A percentile compares a stretch with the other conserved stretches of the same genome.
These are phyloP conservation scores for Botia kubotai DNA, from an alignment of 2,797 vertebrate species.

Conservation along the genomic window DNA sequence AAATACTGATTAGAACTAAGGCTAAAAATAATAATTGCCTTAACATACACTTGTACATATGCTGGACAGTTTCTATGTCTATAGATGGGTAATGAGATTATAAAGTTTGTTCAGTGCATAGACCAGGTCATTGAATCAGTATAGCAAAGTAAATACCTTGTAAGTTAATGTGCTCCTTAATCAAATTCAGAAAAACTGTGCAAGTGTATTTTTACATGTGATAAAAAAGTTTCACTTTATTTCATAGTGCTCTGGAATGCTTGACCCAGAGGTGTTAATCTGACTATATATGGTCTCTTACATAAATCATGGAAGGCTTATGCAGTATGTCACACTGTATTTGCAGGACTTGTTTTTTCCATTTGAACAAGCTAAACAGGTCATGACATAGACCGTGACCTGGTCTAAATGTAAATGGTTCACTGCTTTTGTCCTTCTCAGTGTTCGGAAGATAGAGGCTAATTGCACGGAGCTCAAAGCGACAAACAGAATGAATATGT, in stretches of 20 bases:
- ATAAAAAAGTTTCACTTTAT: too few relatives aligned
- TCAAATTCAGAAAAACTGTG: neutral
- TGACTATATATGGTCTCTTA: neutral
- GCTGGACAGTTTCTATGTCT: neutral
- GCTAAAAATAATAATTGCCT: neutral
- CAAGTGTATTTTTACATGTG: too few relatives aligned
- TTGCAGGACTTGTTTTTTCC: neutral
- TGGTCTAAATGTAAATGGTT: slow-evolving; percentile 7
- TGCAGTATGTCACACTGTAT: neutral
- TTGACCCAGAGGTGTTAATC: too few relatives aligned
- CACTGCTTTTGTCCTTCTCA: neutral
- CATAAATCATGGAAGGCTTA: neutral
- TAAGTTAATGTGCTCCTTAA: neutral
- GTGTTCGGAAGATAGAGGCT: slow-evolving; percentile 15
- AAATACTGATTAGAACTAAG: neutral
- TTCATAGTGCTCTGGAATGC: too few relatives aligned
- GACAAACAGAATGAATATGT: slow-evolving; percentile 52
- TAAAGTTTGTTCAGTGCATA: neutral
- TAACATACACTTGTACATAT: neutral
- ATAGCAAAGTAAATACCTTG: neutral
- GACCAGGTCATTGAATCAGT: neutral
- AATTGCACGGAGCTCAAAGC: slow-evolving; percentile 3
- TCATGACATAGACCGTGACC: slow-evolving; percentile 10
- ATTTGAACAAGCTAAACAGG: slow-evolving; percentile 4
- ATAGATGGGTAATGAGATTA: neutral